Evolutionary conservation across 2,888 invertebrate species (phyloP).

Genomic region (Acrobasis repandana): DNA sequence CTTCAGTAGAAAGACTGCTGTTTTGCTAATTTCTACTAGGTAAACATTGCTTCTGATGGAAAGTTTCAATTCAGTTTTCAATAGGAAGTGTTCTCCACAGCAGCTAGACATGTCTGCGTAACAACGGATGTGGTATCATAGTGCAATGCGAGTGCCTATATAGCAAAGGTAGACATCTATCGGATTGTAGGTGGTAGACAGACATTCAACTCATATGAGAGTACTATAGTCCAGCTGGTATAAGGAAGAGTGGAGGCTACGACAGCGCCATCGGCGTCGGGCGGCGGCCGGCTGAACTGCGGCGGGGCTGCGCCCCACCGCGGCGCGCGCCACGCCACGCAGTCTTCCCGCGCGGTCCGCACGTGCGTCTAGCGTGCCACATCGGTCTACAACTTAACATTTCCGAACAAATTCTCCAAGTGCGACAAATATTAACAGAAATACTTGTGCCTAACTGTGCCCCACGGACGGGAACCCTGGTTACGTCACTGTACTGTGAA

Average conservation of each 20-base stretch:
- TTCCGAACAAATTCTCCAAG: slow-evolving; percentile 59
- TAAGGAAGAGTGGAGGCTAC: slow-evolving; percentile 33
- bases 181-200: slow-evolving; percentile 19
- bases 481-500: slow-evolving; percentile 47
- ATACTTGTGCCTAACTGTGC: slow-evolving; percentile 51
- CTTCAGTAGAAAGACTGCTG: background rate
- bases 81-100: slow-evolving; percentile 5
- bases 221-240: slow-evolving; percentile 22
- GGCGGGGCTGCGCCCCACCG: slow-evolving; percentile 56
- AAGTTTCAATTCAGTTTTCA: background rate
- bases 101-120: slow-evolving; percentile 12
- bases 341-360: slow-evolving; percentile 81
- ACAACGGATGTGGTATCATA: slow-evolving; percentile 8
- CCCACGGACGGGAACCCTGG: slow-evolving; percentile 44
- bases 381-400: slow-evolving; percentile 54
- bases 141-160: background rate
- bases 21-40: too few species aligned
- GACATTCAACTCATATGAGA: slow-evolving; percentile 20
- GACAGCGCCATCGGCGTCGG: slow-evolving; percentile 57
- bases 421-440: slow-evolving; percentile 52
- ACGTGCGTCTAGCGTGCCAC: slow-evolving; percentile 76
- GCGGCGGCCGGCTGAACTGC: slow-evolving; percentile 53
- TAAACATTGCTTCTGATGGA: background rate
- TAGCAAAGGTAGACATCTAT: slow-evolving; percentile 11
- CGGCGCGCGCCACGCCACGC: slow-evolving; percentile 73